Conservation (phyloP, 1,140 invertebrate genomes). For the Stratiolaelaps scimitus region DNA sequence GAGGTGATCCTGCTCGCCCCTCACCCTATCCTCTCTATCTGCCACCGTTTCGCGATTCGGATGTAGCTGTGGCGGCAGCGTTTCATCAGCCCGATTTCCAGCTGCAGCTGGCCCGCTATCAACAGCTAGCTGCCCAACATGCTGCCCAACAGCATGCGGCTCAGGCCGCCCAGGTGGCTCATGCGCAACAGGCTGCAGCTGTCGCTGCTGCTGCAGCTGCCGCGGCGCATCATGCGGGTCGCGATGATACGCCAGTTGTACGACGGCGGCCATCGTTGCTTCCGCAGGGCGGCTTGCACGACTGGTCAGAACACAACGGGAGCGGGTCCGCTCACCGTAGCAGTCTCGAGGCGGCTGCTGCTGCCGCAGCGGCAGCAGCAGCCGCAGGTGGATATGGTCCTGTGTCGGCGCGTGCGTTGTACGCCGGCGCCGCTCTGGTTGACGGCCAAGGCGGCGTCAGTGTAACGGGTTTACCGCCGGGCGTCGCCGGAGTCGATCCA, state of each 20-base stretch:
- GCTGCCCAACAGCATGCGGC: conserved; percentile 12
- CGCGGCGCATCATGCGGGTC: background rate
- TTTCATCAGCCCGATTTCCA: too few relatives aligned
- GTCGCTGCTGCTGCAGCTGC: background rate
- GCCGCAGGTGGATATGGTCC: background rate
- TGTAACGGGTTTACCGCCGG: background rate
- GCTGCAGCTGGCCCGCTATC: too few relatives aligned
- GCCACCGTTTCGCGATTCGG: background rate
- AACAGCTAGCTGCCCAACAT: background rate
- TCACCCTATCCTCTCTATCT: conserved; percentile 6
- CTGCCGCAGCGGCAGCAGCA: conserved; percentile 5
- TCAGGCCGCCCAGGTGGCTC: background rate
- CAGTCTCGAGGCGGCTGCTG: conserved; percentile 8
- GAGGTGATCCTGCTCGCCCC: conserved; percentile 3
- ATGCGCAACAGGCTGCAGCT: background rate
- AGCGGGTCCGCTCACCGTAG: background rate
- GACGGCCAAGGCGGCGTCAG: background rate
- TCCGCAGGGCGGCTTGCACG: background rate
- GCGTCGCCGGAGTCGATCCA: conserved; percentile 3
- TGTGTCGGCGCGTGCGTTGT: background rate
- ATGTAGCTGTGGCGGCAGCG: background rate
- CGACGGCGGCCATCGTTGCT: conserved; percentile 14
- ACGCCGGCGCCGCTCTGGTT: background rate
- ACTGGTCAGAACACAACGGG: conserved; percentile 26
- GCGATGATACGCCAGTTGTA: background rate